Conservation (phyloP, 1,140 invertebrate species). For the Atta texana region DNA sequence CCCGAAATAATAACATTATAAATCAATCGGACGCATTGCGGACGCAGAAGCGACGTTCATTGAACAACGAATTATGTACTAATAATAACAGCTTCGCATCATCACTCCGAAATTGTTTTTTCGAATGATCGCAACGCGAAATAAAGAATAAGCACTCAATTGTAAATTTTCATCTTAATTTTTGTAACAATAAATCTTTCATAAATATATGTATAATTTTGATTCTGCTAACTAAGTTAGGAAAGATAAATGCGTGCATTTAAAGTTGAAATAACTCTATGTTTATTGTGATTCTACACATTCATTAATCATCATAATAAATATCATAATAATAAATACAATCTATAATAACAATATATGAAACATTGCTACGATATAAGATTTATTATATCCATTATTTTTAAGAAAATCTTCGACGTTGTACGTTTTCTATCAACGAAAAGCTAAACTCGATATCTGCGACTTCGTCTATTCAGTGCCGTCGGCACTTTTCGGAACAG, state of each 20-base stretch:
- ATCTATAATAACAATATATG: background rate
- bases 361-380: background rate
- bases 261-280: constrained; percentile 4
- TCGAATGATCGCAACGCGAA: background rate
- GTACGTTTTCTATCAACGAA: constrained; percentile 4
- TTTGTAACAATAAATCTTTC: background rate
- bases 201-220: constrained; percentile 8
- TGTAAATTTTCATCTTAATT: background rate
- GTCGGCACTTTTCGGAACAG: constrained; percentile 39
- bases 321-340: background rate
- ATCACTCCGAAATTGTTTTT: background rate
- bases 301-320: constrained; percentile 13
- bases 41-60: constrained; percentile 21
- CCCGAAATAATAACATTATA: constrained; percentile 54
- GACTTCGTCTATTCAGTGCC: constrained; percentile 4
- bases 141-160: constrained; percentile 1
- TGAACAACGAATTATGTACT: background rate
- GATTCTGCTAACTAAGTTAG: background rate
- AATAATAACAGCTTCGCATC: constrained; percentile 35
- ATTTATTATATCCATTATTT: constrained; percentile 34
- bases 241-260: constrained; percentile 11
- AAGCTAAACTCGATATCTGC: constrained; percentile 36
- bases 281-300: background rate
- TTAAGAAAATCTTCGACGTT: constrained; percentile 32
- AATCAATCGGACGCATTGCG: constrained; percentile 32